A percentile compares a stretch with the other conserved stretches of the same genome.
Evolutionary conservation across 64 coral and sea anemone species (phyloP).

Genomic region (Hydrozoanthus tunicans): DNA sequence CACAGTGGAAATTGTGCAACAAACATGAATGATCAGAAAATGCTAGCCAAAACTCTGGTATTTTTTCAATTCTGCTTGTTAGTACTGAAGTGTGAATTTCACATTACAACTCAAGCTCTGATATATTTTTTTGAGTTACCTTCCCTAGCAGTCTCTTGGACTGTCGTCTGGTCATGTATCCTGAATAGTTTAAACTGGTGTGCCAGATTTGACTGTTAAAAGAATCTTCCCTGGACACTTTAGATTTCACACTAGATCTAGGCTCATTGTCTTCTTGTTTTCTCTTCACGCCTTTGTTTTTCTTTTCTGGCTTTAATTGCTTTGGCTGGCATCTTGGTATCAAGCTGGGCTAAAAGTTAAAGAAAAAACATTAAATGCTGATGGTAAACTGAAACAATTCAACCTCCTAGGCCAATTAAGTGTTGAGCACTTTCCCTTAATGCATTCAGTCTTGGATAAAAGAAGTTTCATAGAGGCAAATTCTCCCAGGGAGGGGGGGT

Average conservation of each 20-base stretch:
- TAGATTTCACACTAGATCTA: background rate
- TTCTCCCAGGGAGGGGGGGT: too few species aligned
- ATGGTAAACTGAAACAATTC: background rate
- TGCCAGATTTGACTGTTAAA: background rate
- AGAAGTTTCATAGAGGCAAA: too few species aligned
- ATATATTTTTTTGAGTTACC: background rate
- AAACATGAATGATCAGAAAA: too few species aligned
- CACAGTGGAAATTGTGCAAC: background rate
- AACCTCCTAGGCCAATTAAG: background rate
- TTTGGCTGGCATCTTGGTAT: background rate
- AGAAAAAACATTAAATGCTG: background rate
- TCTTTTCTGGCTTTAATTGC: background rate
- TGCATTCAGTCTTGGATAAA: background rate
- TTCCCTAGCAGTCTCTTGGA: conserved; percentile 16
- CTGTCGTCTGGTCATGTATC: conserved; percentile 41
- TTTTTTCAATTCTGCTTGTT: too few species aligned
- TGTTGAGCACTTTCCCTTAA: too few species aligned
- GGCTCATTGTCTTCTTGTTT: background rate
- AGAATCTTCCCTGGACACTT: conserved; percentile 1
- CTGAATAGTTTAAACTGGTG: background rate
- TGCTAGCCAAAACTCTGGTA: too few species aligned
- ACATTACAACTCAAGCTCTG: too few species aligned
- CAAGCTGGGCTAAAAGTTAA: background rate
- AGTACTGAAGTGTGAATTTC: too few species aligned
- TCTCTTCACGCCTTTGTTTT: conserved; percentile 8